A percentile compares a stretch with the other conserved stretches of the same genome.
Conservation (phyloP, 2,797 vertebrate species). For the Menidia menidia region DNA sequence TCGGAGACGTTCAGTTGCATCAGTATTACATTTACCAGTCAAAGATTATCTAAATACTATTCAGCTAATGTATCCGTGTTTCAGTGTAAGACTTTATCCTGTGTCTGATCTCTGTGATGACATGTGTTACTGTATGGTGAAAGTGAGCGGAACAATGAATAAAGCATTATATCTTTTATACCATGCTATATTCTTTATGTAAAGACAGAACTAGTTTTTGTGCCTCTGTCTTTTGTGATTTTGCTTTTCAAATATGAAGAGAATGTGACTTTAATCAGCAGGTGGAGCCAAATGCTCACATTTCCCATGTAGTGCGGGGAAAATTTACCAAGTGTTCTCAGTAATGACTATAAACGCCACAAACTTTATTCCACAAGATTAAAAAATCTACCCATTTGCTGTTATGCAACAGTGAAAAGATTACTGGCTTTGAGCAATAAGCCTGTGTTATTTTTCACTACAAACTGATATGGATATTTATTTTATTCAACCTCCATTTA, state of each 20-base stretch:
- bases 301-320: background rate
- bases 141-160: background rate
- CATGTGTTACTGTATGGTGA: background rate
- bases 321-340: background rate
- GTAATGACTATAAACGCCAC: background rate
- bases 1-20: background rate
- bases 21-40: background rate
- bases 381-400: background rate
- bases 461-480: background rate
- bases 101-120: background rate
- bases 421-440: too few relatives aligned
- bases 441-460: background rate
- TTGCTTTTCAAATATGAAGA: background rate
- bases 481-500: background rate
- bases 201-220: background rate
- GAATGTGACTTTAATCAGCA: constrained; percentile 21
- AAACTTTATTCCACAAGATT: background rate
- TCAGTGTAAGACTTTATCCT: background rate
- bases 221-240: background rate
- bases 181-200: background rate
- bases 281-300: constrained; percentile 42
- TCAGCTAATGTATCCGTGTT: background rate
- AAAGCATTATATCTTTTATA: background rate
- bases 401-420: too few relatives aligned
- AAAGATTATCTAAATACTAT: background rate